Evolutionary conservation across 1,140 invertebrate genomes (phyloP).

Genomic region (Diorhabda elongata): DNA sequence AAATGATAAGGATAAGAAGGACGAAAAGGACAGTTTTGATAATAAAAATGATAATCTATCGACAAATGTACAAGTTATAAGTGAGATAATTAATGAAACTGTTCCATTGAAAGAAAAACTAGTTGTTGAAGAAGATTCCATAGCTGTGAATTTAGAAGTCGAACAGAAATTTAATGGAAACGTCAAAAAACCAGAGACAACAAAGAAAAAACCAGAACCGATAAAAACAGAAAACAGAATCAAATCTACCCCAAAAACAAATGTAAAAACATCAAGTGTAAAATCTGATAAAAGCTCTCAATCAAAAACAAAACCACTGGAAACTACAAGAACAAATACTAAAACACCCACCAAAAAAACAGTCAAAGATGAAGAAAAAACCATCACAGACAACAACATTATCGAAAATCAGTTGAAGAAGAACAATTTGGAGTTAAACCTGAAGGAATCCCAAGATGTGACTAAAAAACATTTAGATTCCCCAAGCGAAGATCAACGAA

Average conservation of each 20-base stretch:
- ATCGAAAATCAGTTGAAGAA: not conserved
- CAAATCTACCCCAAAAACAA: conserved; percentile 7
- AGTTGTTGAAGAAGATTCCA: too few relatives aligned
- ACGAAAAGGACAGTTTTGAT: conserved; percentile 3
- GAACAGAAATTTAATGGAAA: too few relatives aligned
- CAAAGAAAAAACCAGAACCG: conserved; percentile 6
- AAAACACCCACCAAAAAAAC: not conserved
- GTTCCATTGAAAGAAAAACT: not conserved
- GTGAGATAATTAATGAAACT: conserved; percentile 9
- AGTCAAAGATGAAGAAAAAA: not conserved
- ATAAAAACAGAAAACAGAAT: not conserved
- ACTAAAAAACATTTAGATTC: conserved; percentile 37
- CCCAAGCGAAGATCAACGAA: conserved; percentile 45
- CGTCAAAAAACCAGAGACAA: conserved; percentile 39
- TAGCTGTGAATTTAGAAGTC: too few relatives aligned
- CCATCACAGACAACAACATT: not conserved
- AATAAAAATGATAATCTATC: not conserved
- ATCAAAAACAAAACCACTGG: not conserved
- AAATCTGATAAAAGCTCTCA: conserved; percentile 10
- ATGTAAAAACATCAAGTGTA: not conserved
- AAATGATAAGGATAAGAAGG: conserved; percentile 12
- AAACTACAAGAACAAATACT: not conserved
- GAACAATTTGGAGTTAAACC: conserved; percentile 7
- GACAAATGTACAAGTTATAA: too few relatives aligned
- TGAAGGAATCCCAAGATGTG: conserved; percentile 7